Percentiles rank a stretch among this genome's conserved stretches.
Evolutionary conservation across 2,888 invertebrate species (phyloP).

Genomic region (Tinea semifulvella): DNA sequence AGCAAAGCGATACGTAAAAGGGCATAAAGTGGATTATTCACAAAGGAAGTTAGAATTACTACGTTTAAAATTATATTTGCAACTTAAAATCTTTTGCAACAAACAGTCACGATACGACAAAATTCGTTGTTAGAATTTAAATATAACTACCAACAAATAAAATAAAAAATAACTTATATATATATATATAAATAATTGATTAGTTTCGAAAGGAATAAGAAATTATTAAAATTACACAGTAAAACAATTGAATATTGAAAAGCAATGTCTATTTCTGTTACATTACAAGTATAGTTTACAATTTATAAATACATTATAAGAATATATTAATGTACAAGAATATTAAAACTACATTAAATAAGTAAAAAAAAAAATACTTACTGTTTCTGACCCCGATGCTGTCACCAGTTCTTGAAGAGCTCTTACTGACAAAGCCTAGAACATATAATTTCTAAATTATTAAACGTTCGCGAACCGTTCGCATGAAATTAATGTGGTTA

Average conservation of each 20-base stretch:
- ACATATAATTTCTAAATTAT: slow-evolving; percentile 20
- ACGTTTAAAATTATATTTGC: no score
- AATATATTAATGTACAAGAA: background rate
- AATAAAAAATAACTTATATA: no score
- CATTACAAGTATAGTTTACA: no score
- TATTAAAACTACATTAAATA: background rate
- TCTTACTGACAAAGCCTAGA: slow-evolving; percentile 91
- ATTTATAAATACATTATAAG: no score
- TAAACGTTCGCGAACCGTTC: no score
- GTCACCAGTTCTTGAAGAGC: slow-evolving; percentile 99
- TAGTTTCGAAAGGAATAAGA: slow-evolving; percentile 3
- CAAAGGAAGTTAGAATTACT: slow-evolving; percentile 23
- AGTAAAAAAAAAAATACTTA: slow-evolving; percentile 58
- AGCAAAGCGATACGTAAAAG: slow-evolving; percentile 38
- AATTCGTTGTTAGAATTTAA: slow-evolving; percentile 4
- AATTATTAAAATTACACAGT: slow-evolving; percentile 2
- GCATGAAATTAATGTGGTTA: no score
- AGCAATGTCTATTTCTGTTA: background rate
- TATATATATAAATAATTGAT: slow-evolving; percentile 5
- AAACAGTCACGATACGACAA: background rate
- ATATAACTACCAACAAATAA: background rate
- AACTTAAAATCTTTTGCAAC: slow-evolving; percentile 37
- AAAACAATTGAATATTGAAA: slow-evolving; percentile 1
- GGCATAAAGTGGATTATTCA: slow-evolving; percentile 40
- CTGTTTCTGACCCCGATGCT: slow-evolving; percentile 91